Percentiles rank a stretch among this genome's conserved stretches.
Conservation (phyloP, 2,797 vertebrate genomes). For the Podarcis lilfordi region DNA sequence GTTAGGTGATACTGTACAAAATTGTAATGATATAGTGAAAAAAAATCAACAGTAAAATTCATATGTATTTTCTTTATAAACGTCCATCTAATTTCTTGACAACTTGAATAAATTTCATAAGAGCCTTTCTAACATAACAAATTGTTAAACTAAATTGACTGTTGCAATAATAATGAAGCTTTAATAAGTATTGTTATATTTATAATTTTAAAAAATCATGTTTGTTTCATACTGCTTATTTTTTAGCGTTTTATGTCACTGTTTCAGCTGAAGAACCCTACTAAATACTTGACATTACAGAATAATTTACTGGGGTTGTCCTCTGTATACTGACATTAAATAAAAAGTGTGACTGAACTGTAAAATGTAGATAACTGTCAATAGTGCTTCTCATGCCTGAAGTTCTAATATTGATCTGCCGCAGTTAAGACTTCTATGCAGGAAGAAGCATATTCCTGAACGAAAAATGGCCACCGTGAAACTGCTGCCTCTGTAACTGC, state of each 20-base stretch:
- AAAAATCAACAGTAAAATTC: slow-evolving; percentile 74
- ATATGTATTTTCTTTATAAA: slow-evolving; percentile 75
- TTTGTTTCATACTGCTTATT: slow-evolving; percentile 75
- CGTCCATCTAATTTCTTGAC: slow-evolving; percentile 76
- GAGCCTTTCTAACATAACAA: slow-evolving; percentile 76
- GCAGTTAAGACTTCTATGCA: slow-evolving; percentile 52
- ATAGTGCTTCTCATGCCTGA: slow-evolving; percentile 69
- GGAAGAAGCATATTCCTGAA: slow-evolving; percentile 25
- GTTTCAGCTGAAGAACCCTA: slow-evolving; percentile 73
- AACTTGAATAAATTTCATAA: slow-evolving; percentile 78
- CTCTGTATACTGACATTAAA: slow-evolving; percentile 74
- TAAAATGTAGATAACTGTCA: slow-evolving; percentile 69
- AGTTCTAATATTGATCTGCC: slow-evolving; percentile 54
- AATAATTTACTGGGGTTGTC: slow-evolving; percentile 72
- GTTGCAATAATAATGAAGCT: slow-evolving; percentile 73
- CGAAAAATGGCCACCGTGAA: slow-evolving; percentile 35
- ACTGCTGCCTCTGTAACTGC: slow-evolving; percentile 30
- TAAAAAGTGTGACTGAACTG: slow-evolving; percentile 73
- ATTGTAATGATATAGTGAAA: slow-evolving; percentile 72
- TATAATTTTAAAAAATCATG: slow-evolving; percentile 71
- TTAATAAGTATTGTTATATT: slow-evolving; percentile 76
- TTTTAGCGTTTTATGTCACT: slow-evolving; percentile 73
- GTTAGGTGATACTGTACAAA: slow-evolving; percentile 75
- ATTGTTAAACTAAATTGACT: slow-evolving; percentile 70
- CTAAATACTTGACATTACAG: slow-evolving; percentile 66